phyloP scores from a whole-genome alignment of 2,888 invertebrate species.

The Xylocampa areola region DNA sequence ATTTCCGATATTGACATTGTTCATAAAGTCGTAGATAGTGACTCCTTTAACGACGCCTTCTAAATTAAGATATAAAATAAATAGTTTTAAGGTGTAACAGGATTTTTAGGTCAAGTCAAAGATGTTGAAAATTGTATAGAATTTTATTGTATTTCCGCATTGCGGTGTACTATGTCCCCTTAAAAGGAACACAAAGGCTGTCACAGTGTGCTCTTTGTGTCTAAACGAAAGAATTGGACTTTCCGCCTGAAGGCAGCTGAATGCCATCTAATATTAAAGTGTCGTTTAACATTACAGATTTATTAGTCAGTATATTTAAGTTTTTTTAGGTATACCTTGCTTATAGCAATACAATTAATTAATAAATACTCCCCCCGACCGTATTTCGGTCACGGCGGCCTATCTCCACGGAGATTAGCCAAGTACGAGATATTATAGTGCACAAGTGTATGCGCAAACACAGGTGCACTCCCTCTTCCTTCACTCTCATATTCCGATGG shows the following conservation, averaged over 20 bases:
- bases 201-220: conserved; percentile 54
- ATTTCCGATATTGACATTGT: neutral
- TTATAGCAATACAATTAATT: no score
- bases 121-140: conserved; percentile 30
- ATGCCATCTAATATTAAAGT: conserved; percentile 52
- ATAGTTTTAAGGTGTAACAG: conserved; percentile 7
- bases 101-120: conserved; percentile 26
- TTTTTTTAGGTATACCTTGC: neutral
- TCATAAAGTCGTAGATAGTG: neutral
- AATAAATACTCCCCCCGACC: no score
- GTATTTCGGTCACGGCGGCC: no score
- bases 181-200: conserved; percentile 56
- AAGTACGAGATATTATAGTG: no score
- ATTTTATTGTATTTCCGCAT: conserved; percentile 50
- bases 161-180: conserved; percentile 51
- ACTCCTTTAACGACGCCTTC: neutral
- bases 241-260: conserved; percentile 39
- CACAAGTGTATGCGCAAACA: no score
- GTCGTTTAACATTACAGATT: conserved; percentile 39
- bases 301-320: conserved; percentile 28
- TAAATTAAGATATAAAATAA: conserved; percentile 1
- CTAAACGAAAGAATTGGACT: conserved; percentile 53
- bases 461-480: no score
- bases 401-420: no score
- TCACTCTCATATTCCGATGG: no score